These are phyloP conservation scores for Pherbina coryleti DNA, from an alignment of 2,888 invertebrate species.

Conservation along the genomic window DNA sequence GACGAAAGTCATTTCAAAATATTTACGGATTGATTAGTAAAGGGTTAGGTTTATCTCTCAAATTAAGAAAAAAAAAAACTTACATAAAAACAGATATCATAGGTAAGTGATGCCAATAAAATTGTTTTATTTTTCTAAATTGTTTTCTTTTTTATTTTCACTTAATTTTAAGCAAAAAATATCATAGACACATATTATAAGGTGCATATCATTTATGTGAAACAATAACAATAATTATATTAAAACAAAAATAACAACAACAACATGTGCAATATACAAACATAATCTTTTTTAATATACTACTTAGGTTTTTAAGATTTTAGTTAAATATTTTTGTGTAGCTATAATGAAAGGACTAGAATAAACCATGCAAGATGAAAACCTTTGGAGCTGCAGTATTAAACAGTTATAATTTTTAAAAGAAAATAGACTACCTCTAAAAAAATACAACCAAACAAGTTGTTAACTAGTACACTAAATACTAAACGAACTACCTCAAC, in stretches of 20 bases:
- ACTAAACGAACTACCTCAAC: constrained; percentile 20
- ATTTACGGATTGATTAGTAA: neutral
- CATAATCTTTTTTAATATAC: too few species aligned
- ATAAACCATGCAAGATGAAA: neutral
- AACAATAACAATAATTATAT: constrained; percentile 29
- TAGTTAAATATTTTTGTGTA: neutral
- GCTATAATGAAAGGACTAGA: neutral
- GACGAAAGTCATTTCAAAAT: too few species aligned
- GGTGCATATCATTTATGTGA: constrained; percentile 34
- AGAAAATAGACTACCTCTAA: constrained; percentile 4
- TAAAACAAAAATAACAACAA: constrained; percentile 4
- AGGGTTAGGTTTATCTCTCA: neutral
- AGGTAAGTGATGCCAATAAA: too few species aligned
- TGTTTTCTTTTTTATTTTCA: neutral
- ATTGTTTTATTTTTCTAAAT: neutral
- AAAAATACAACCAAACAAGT: neutral
- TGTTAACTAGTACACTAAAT: neutral
- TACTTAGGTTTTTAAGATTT: neutral
- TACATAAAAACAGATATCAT: too few species aligned
- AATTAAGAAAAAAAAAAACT: neutral
- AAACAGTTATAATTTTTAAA: neutral
- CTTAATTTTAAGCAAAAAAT: neutral
- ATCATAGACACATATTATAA: neutral
- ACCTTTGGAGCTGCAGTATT: neutral
- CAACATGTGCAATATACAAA: constrained; percentile 19